Evolutionary conservation across 2,797 vertebrate species (phyloP).

Genomic region (Picus viridis): DNA sequence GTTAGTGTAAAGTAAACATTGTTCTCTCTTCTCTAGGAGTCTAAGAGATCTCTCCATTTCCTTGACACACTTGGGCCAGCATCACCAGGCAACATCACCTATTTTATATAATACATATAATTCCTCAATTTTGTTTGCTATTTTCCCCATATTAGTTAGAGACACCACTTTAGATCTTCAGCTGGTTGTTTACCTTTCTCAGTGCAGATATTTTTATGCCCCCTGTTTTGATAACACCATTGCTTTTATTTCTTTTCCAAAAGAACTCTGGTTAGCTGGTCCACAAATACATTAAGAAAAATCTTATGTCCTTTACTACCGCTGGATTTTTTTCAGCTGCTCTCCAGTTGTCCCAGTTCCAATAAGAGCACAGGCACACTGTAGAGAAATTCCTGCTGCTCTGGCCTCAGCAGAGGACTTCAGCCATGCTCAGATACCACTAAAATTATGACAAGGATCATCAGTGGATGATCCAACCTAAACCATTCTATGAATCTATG

Average conservation of each 20-base stretch:
- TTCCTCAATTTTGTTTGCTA: not conserved
- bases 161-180: not conserved
- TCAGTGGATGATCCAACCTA: not conserved
- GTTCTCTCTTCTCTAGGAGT: not conserved
- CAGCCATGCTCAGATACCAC: not conserved
- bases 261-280: not conserved
- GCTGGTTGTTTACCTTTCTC: not conserved
- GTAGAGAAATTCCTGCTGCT: not conserved
- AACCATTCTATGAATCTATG: no score
- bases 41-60: not conserved
- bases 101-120: not conserved
- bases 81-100: not conserved
- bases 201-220: not conserved
- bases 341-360: not conserved
- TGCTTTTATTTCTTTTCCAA: not conserved
- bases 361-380: not conserved
- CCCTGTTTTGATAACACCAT: not conserved
- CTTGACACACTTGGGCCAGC: not conserved
- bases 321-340: not conserved
- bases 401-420: not conserved
- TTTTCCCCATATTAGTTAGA: not conserved
- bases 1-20: not conserved
- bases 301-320: not conserved
- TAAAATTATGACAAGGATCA: not conserved
- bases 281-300: not conserved